Conservation (phyloP, 2,113 vertebrate genomes). For the Noturus placidus region DNA sequence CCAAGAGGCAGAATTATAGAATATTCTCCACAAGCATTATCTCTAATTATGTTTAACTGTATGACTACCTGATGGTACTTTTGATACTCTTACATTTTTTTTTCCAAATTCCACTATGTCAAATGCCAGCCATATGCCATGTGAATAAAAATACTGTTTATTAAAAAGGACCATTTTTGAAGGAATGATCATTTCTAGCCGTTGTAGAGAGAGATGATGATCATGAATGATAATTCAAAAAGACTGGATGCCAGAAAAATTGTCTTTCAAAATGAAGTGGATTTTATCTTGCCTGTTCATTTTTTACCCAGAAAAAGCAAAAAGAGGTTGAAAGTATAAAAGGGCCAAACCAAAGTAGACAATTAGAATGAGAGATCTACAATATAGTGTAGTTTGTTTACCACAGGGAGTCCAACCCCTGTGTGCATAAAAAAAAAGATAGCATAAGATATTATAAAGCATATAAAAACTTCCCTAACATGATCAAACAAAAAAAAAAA, state of each 20-base stretch:
- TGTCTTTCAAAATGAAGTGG: slow-evolving; percentile 28
- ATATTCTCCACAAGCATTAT: neutral
- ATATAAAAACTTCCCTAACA: slow-evolving; percentile 57
- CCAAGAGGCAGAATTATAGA: neutral
- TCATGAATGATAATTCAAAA: slow-evolving; percentile 24
- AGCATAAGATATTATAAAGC: slow-evolving; percentile 73
- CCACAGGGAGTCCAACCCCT: slow-evolving; percentile 76
- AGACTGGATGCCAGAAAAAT: neutral
- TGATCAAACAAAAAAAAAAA: slow-evolving; percentile 27
- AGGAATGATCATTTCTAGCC: neutral
- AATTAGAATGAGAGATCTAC: slow-evolving; percentile 78
- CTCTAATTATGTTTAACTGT: neutral
- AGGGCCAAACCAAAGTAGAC: slow-evolving; percentile 67
- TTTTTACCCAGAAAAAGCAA: slow-evolving; percentile 53
- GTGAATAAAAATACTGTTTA: neutral
- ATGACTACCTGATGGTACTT: neutral
- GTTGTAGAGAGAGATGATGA: neutral
- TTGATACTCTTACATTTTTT: neutral
- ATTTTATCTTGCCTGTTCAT: slow-evolving; percentile 7
- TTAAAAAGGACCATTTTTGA: neutral
- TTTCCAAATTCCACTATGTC: neutral
- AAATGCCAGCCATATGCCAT: neutral
- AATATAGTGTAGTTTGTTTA: slow-evolving; percentile 86
- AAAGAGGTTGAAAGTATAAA: slow-evolving; percentile 46
- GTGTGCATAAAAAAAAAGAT: slow-evolving; percentile 68